Base-by-base conservation (phyloP, 2,797 vertebrate genomes). In the Aphelocoma californica region DNA sequence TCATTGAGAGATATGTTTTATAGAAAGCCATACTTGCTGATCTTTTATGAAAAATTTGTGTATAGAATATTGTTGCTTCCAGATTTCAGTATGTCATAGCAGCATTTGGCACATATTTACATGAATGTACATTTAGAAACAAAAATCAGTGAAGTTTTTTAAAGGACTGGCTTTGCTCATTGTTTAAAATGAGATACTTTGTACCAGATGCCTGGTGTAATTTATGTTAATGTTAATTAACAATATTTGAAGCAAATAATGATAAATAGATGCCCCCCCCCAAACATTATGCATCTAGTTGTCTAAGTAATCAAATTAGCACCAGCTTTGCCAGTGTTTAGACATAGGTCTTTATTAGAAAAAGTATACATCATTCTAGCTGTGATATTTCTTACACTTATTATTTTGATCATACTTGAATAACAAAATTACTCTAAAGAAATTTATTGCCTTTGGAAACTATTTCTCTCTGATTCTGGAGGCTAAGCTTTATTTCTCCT, bases 261-360 rank as follows among this genome's bases (percentile, higher is more conserved):
- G 97, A 96, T 96, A 98, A 98, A 98, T 97, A 93, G 96, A 72
- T 88, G 62, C 58, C 81, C 93, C 94, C 94, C 96, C 94, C 96
- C 81, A n/a, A 95, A 95, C 69, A 83, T 97, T 96, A 96, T 97
- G 93, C 94, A 97, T 97, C 94, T 97, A 96, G 96, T 95, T 95
- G 96, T 97, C 95, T 96, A 94, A 93, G 90, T 92, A 95, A 97
- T 97, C 96, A 98, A 97, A 98, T 97, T 97, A 97, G 81, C 93
- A 94, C 85, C 93, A 91, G 92, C 93, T 97, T 97, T 96, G 86
- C 92, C 90, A 95, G 65, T 69, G 40, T 70, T 85, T 95, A 97
- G 95, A 96, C 96, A 89, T 24, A 48, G 94, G 84, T 91, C 88
- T 96, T 98, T 97, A 97, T 97, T 92, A 97, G 93, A 94, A 96